Base-by-base conservation (phyloP, 2,888 invertebrate genomes). In the Athalia circularis region DNA sequence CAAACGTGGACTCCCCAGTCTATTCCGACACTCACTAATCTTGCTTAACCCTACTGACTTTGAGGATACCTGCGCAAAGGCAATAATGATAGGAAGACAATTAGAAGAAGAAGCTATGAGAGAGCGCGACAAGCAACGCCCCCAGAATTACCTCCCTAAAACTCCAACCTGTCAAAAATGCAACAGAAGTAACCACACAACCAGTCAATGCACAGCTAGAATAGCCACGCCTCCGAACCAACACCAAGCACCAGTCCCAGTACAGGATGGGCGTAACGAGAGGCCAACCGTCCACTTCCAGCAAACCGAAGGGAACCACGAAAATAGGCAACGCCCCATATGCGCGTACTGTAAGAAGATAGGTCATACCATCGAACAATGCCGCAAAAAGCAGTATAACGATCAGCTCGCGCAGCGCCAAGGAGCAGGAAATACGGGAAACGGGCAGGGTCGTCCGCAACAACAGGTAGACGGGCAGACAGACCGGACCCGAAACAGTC, bases 341-440 rank as follows among this genome's bases (percentile, higher is more conserved):
- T 78, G 78, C 57, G n/a, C 59, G n/a, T 78, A 78, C 77, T 78
- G 78, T 54, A 78, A 78, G 77, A 78, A 77, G 1, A 45, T 77
- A n/a, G 75, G 67, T 48, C 77, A 77, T 29, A 52, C 48, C 7
- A 76, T 76, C 8, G 77, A 77, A 8, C 77, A 77, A 77, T 77
- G 77, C 45, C n/a, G 76, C 6, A 77, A 78, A 59, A 43, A 57
- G 15, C 78, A 78, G 43, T 29, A 11, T 1, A 68, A 15, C 9
- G 11, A 68, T 50, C 48, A 68, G 3, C 29, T 50, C n/a, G 48
- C 11, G 50, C 11, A 11, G 2, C 13, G n/a, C 68, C 50, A 80
- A 78, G 43, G 50, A 29, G 2, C 29, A 1, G 29, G 29, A 29
- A 29, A 29, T 79, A 9, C 70, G 78, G 45, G 45, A 61, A 59